These are phyloP conservation scores for Catamblyrhynchus diadema DNA, from an alignment of 2,797 vertebrate species.

Conservation along the genomic window DNA sequence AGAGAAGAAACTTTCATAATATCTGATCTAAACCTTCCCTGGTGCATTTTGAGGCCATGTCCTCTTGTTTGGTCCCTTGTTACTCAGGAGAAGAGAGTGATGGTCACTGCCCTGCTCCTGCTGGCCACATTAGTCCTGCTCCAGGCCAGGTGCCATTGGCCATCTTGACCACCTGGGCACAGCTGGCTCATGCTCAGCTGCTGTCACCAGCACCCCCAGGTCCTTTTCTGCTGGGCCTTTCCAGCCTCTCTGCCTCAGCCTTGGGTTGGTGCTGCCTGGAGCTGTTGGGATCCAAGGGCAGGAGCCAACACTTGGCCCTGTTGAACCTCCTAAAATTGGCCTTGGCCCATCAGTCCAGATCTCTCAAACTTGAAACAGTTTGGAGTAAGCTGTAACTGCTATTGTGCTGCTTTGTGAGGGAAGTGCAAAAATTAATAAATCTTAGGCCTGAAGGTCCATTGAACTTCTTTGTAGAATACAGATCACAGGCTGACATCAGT, in stretches of 20 bases:
- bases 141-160: neutral
- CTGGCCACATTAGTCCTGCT: fast-evolving
- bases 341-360: neutral
- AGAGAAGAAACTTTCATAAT: neutral
- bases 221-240: neutral
- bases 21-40: neutral
- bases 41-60: neutral
- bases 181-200: neutral
- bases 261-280: fast-evolving
- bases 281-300: neutral
- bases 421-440: neutral
- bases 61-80: neutral
- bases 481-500: neutral
- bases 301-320: fast-evolving
- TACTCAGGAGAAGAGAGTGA: neutral
- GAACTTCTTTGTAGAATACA: neutral
- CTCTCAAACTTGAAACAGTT: neutral
- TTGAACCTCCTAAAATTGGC: neutral
- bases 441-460: neutral
- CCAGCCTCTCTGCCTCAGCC: neutral
- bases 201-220: neutral
- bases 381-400: neutral
- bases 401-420: neutral
- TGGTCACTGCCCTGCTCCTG: neutral
- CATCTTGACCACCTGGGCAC: neutral